These are phyloP conservation scores for Neodiprion pinetum DNA, from an alignment of 1,140 invertebrate genomes.

Conservation along the genomic window DNA sequence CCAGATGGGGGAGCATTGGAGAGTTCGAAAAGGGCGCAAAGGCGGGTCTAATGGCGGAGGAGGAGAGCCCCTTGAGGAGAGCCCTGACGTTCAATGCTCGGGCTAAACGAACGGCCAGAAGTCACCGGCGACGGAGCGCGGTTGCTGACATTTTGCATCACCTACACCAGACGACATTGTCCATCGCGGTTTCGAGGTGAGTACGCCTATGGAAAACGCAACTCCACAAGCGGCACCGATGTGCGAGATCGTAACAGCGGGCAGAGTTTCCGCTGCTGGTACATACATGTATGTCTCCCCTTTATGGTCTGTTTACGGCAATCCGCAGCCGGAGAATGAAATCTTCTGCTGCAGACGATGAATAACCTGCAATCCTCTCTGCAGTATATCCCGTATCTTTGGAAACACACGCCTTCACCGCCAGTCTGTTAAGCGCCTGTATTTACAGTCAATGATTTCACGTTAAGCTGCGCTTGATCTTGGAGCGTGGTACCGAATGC, in stretches of 20 bases:
- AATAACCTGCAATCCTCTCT: no score
- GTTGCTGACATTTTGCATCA: conserved; percentile 3
- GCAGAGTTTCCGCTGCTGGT: not conserved
- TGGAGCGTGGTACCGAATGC: no score
- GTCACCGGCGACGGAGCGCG: not conserved
- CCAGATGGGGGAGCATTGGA: not conserved
- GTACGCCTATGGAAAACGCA: not conserved
- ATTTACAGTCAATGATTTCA: no score
- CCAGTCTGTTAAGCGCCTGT: no score
- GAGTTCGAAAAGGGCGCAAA: not conserved
- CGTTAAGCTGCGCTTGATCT: no score
- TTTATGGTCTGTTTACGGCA: no score
- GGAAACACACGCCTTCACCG: no score
- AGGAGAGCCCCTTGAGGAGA: not conserved
- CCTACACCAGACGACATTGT: not conserved
- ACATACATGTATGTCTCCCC: no score
- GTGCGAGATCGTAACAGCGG: not conserved
- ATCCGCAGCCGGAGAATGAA: no score
- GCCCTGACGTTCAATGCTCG: conserved; percentile 3
- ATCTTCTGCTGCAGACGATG: no score
- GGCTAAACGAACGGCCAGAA: not conserved
- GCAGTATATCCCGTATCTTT: no score
- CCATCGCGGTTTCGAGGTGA: not conserved
- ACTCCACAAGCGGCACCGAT: not conserved
- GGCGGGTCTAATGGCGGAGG: not conserved